Base-by-base conservation (phyloP, 1,140 invertebrate species). In the Sarcophaga peregrina region DNA sequence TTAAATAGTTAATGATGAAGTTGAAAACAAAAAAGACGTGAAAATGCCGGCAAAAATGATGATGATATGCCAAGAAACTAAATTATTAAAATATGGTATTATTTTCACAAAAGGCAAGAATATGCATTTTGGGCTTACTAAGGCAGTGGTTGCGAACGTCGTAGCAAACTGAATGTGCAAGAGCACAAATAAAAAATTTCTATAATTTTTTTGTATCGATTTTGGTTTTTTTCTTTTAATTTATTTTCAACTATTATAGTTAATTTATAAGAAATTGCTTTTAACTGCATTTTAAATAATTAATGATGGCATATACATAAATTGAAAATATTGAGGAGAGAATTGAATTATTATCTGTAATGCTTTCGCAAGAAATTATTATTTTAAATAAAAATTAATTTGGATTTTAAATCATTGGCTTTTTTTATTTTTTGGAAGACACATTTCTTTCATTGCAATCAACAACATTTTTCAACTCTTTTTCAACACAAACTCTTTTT, bases 371-470 rank as follows among this genome's bases (percentile, higher is more conserved):
- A n/a, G 15, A n/a, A n/a, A n/a, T 52, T 62, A 17, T n/a, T 68
- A 37, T 50, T 78, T 78, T 25, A 52, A 78, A 48, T 50, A 50
- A 25, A 78, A 78, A 78, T 78, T 78, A 52, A 50, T 47, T 78
- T 52, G 75, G 46, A n/a, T 52, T 78, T 78, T 78, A 78, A 25
- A 47, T 47, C 74, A 17, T 52, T 78, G 0, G 6, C 48, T n/a
- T 20, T 25, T 78, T 68, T 62, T 62, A 5, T 62, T 20, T 68
- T 78, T 78, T 52, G n/a, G 75, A 15, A 9, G 47, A 48, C 10
- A 9, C 15, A 50, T 78, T 75, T 15, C 15, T 0, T 68, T 25
- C 20, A 68, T 78, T 8, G n/a, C 50, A 5, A 48, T 50, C 47
- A 68, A 68, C 62, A 68, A 25, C 17, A 52, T 50, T 50, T 78